Evolutionary conservation across 2,888 invertebrate species (phyloP).

Genomic region (Tricholauxania praeusta): DNA sequence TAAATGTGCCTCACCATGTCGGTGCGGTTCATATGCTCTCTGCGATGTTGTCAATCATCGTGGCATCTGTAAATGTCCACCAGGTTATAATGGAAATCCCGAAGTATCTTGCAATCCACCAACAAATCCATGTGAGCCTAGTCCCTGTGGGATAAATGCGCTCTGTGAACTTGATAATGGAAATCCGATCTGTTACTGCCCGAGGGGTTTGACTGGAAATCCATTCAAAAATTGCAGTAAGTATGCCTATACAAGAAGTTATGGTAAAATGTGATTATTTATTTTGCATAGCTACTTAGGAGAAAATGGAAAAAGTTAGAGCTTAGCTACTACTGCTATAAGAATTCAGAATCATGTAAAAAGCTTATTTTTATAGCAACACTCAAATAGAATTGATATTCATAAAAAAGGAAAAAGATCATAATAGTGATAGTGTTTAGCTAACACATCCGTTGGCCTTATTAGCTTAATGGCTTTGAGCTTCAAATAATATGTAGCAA

Average conservation of each 20-base stretch:
- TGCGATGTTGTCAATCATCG: conserved; percentile 86
- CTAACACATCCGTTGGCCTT: too few relatives aligned
- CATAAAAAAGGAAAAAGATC: too few relatives aligned
- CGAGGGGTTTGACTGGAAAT: conserved; percentile 90
- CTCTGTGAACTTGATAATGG: conserved; percentile 87
- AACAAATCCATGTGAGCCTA: conserved; percentile 83
- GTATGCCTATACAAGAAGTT: conserved; percentile 65
- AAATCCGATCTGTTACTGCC: conserved; percentile 89
- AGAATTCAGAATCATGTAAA: too few relatives aligned
- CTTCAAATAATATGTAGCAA: too few relatives aligned
- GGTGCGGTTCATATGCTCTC: conserved; percentile 83
- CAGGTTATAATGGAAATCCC: conserved; percentile 86
- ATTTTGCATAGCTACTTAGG: not conserved
- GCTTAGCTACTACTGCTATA: too few relatives aligned
- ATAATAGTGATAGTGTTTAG: too few relatives aligned
- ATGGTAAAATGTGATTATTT: not conserved
- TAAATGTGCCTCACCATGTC: conserved; percentile 81
- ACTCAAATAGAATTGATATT: too few relatives aligned
- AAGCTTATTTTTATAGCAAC: too few relatives aligned
- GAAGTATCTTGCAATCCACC: conserved; percentile 78
- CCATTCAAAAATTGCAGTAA: conserved; percentile 91
- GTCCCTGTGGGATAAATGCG: conserved; percentile 89
- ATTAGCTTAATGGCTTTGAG: too few relatives aligned
- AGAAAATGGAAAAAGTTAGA: too few relatives aligned
- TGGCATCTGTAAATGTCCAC: conserved; percentile 84